phyloP scores from a whole-genome alignment of 2,797 vertebrate species.

The Adrianichthys oophorus region DNA sequence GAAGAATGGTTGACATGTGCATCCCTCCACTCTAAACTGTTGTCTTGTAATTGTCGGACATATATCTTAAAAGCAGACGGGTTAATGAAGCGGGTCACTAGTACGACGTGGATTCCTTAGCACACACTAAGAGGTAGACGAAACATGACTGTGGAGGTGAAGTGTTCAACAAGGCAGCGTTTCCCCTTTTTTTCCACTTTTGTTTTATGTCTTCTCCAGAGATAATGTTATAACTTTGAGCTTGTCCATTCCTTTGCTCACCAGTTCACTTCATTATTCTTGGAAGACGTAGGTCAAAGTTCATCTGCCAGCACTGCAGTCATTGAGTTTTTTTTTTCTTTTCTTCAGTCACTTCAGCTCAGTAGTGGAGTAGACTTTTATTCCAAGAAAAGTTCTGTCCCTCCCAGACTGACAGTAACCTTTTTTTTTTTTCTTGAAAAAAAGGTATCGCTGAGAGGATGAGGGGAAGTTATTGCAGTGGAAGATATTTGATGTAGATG shows the following conservation, averaged over 20 bases:
- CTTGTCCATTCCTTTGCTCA: conserved; percentile 46
- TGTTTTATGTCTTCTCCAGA: conserved; percentile 39
- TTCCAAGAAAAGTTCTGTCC: conserved; percentile 24
- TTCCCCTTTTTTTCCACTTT: conserved; percentile 62
- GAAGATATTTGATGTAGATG: conserved; percentile 27
- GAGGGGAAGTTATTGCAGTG: conserved; percentile 49
- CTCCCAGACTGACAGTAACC: conserved; percentile 34
- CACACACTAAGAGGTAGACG: conserved; percentile 72
- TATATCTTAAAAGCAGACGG: conserved; percentile 40
- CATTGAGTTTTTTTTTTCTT: conserved; percentile 25
- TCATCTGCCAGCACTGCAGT: conserved; percentile 40
- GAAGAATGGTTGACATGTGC: conserved; percentile 33
- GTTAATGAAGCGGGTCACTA: conserved; percentile 25
- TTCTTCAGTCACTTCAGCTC: conserved; percentile 22
- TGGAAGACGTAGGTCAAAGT: conserved; percentile 46
- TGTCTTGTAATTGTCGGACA: conserved; percentile 31
- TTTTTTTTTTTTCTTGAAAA: conserved; percentile 1
- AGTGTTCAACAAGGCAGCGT: conserved; percentile 39
- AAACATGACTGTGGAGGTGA: conserved; percentile 51
- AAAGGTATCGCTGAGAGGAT: not conserved
- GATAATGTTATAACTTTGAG: conserved; percentile 34
- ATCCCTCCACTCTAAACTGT: conserved; percentile 25
- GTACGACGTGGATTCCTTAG: conserved; percentile 43
- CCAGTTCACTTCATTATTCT: conserved; percentile 51
- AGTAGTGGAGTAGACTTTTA: conserved; percentile 30